Percentiles rank a stretch among this genome's conserved stretches.
phyloP scores from a whole-genome alignment of 2,888 invertebrate species.

The Belgica antarctica region DNA sequence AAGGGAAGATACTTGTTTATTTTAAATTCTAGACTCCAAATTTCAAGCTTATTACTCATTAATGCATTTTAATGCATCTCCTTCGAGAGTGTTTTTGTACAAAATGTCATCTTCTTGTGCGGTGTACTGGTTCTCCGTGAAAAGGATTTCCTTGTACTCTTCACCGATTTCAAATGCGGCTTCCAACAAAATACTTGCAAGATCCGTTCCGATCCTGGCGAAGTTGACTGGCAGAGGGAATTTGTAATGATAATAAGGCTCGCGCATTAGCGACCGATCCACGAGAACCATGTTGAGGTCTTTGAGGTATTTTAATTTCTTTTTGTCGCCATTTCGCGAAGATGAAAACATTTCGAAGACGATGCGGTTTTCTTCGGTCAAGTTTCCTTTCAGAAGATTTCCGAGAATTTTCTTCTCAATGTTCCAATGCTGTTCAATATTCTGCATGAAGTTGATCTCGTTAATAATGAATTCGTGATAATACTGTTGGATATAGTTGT shows the following conservation, averaged over 20 bases:
- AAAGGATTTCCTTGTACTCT: constrained; percentile 50
- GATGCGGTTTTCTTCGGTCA: constrained; percentile 33
- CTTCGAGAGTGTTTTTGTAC: constrained; percentile 48
- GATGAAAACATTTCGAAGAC: constrained; percentile 38
- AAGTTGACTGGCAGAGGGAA: constrained; percentile 54
- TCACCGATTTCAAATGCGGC: constrained; percentile 50
- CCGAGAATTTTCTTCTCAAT: constrained; percentile 47
- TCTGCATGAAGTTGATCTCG: constrained; percentile 52
- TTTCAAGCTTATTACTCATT: constrained; percentile 29
- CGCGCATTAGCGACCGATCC: constrained; percentile 49
- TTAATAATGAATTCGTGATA: constrained; percentile 52
- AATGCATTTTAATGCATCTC: constrained; percentile 49
- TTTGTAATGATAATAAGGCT: constrained; percentile 52
- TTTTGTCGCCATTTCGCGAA: constrained; percentile 45
- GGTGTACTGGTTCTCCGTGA: constrained; percentile 34
- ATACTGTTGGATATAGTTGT: constrained; percentile 51
- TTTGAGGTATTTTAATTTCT: constrained; percentile 51
- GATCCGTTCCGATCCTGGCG: constrained; percentile 53
- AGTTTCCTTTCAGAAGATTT: constrained; percentile 35
- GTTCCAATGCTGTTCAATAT: constrained; percentile 53
- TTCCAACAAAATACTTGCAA: constrained; percentile 52
- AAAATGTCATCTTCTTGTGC: constrained; percentile 44
- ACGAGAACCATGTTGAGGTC: constrained; percentile 53
- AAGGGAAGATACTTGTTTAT: not conserved
- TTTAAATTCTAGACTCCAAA: not conserved